Evolutionary conservation across 2,797 vertebrate species (phyloP), one percentile per base, ranked within the genome.

Genomic region (Cichlasoma orientale): DNA sequence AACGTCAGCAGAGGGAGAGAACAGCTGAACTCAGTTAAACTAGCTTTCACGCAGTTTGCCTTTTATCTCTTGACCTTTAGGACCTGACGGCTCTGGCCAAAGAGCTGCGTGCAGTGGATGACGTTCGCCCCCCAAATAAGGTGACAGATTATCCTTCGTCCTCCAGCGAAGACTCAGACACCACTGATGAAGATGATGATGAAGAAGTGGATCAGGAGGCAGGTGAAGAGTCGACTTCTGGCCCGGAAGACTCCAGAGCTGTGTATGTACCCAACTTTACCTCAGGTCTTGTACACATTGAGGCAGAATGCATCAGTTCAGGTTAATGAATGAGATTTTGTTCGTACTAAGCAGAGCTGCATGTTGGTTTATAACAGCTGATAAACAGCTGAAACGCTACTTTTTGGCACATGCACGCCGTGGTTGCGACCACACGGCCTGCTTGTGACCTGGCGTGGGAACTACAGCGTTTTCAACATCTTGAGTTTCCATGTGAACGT

Each of bases 171-270:
- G 98, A 99, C 25, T 99, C 98, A 0, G 98, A 98, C 72, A 99
- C 98, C 2, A 99, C 98, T 0, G 98, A 99, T 12, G 98, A 99
- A 61, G 98, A 99, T 27, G 98, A 99, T 1, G 98, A 99, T 0
- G 98, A 99, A 31, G 98, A 99, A 29, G 96, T 97, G 58, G 98
- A 99, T 69, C 98, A 99, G 93, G 98, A 99, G 79, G 97, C 95
- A 16, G 96, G 96, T 0, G 97, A 99, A 68, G 98, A 99, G 89
- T 97, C 98, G 12, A 97, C 97, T 55, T 99, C 98, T 1, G 98
- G 98, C 71, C 96, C 97, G 0, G 98, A 99, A 89, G 98, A 99
- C 93, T 95, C 97, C 69, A 96, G 95, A 94, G 97, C 97, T 78
- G 96, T 96, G 97, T 98, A 96, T 79, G 91, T 88, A 25, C n/a